Base-by-base conservation (phyloP, 2,797 vertebrate species). In the Heterohyrax brucei region DNA sequence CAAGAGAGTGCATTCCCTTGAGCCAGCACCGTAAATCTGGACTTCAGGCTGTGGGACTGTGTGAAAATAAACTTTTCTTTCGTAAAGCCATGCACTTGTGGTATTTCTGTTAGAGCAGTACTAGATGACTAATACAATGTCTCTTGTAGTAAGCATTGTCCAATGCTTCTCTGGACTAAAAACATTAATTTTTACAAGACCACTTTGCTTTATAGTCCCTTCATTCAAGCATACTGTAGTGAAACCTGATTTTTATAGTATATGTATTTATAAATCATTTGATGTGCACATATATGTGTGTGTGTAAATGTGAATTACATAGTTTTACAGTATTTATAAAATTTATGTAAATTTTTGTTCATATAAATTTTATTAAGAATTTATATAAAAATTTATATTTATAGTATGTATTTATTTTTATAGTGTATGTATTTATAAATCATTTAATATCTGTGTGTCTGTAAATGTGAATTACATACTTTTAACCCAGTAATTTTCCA, bases 151-250 rank as follows among this genome's bases (percentile, higher is more conserved):
- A 89, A 66, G 7, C 50, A 76, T 93, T 88, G 62, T 81, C 70
- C 91, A 91, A 26, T 82, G 82, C 3, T 70, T 94, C 4, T n/a
- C 44, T 81, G 76, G 68, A 82, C 53, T 87, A n/a, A 61, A 86
- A 82, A 92, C n/a, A 79, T 56, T 92, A 56, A 90, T 89, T 62
- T 90, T 62, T 44, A 14, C 21, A 88, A 88, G 39, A 26, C 19
- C n/a, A 33, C 33, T 93, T 93, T 93, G 61, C 46, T 95, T 89
- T 33, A 8, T 62, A 61, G 53, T 78, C 13, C 53, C 91, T 96
- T 87, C 16, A 79, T 89, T 96, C 61, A 80, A 73, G 16, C 77
- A 56, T 30, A 28, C 93, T 68, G 80, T 70, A 78, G 50, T 84
- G 70, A 66, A 86, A 14, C 73, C 10, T 90, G n/a, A 48, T 90